These are phyloP conservation scores for Octopus sinensis DNA, from an alignment of 1,140 invertebrate species.

Conservation along the genomic window DNA sequence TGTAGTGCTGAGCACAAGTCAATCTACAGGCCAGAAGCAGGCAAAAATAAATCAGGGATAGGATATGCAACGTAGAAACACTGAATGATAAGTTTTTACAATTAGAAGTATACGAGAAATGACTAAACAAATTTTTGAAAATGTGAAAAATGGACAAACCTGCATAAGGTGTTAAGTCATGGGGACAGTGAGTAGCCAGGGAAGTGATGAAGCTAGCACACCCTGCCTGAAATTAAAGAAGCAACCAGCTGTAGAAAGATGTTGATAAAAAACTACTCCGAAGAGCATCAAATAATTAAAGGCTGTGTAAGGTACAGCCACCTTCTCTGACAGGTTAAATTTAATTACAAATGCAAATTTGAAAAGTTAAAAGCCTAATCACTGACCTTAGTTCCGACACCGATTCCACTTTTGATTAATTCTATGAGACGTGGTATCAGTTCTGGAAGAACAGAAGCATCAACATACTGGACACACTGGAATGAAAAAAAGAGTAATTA, in stretches of 20 bases:
- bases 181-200: slow-evolving; percentile 64
- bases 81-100: no score
- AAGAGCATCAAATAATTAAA: no score
- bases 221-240: slow-evolving; percentile 62
- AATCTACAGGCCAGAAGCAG: no score
- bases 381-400: slow-evolving; percentile 73
- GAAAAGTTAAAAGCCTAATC: no score
- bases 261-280: no score
- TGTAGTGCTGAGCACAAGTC: no score
- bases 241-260: no score
- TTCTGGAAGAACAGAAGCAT: slow-evolving; percentile 71
- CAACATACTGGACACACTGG: slow-evolving; percentile 80
- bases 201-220: slow-evolving; percentile 80
- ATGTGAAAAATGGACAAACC: slow-evolving; percentile 53
- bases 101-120: background rate
- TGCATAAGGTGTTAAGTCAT: slow-evolving; percentile 66
- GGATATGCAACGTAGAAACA: no score
- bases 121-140: background rate
- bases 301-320: no score
- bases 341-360: no score
- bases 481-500: slow-evolving; percentile 23
- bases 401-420: slow-evolving; percentile 74
- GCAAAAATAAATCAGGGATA: no score
- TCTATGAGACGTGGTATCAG: slow-evolving; percentile 79
- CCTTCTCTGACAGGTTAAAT: no score